Evolutionary conservation across 1,140 invertebrate species (phyloP).

Genomic region (Elysia chlorotica): DNA sequence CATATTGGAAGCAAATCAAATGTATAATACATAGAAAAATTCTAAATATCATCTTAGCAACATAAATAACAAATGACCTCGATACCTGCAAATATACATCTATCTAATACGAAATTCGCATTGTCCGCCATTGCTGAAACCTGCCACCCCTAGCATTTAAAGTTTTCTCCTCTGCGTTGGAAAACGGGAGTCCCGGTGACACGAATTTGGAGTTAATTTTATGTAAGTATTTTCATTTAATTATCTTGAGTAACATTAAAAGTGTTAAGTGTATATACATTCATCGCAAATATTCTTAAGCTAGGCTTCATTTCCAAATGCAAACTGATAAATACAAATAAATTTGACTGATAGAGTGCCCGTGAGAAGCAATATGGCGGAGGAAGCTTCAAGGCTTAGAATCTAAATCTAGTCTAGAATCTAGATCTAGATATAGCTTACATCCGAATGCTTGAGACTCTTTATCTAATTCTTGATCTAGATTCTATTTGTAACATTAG

Average conservation of each 20-base stretch:
- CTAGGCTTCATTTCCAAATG: background rate
- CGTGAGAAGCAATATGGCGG: slow-evolving; percentile 22
- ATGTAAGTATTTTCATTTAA: slow-evolving; percentile 10
- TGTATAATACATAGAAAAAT: background rate
- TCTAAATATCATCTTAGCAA: background rate
- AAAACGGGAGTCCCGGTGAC: slow-evolving; percentile 17
- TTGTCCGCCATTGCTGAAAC: no score
- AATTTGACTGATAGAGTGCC: no score
- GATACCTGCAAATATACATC: no score
- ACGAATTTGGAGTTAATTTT: background rate
- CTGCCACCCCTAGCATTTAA: slow-evolving; percentile 16
- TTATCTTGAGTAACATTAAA: background rate
- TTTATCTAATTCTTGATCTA: no score
- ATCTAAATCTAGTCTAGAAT: no score
- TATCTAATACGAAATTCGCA: no score
- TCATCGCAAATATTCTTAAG: background rate
- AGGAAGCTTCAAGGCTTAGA: no score
- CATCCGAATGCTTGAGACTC: no score
- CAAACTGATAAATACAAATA: no score
- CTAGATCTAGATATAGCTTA: no score
- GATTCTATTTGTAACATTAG: no score
- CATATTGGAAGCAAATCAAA: background rate
- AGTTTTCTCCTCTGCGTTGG: slow-evolving; percentile 10
- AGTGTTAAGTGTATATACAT: background rate
- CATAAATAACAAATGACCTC: no score